Evolutionary conservation across 2,888 invertebrate genomes (phyloP).

Genomic region (Diaphora mendica): DNA sequence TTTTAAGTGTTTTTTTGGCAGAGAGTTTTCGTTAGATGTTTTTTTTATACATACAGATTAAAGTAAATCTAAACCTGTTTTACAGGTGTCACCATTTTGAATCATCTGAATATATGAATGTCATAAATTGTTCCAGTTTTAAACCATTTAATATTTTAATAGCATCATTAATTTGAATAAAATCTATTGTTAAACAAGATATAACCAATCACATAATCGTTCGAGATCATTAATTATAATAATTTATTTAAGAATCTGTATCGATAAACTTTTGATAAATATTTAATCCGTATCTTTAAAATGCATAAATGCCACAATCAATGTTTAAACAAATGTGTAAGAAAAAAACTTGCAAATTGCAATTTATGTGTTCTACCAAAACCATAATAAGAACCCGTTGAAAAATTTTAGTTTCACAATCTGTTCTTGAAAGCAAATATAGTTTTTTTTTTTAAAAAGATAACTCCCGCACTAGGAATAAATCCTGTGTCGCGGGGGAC

Average conservation of each 20-base stretch:
- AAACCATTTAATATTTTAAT: conserved; percentile 37
- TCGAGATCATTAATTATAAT: conserved; percentile 35
- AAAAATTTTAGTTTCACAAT: no score
- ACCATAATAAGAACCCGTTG: not conserved
- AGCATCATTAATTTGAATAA: conserved; percentile 33
- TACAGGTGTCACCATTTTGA: conserved; percentile 31
- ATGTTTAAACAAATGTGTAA: no score
- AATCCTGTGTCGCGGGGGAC: no score
- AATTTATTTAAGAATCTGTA: conserved; percentile 26
- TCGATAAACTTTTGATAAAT: conserved; percentile 34
- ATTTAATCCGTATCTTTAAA: conserved; percentile 23
- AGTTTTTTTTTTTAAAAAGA: no score
- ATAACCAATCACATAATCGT: conserved; percentile 34
- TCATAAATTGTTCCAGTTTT: conserved; percentile 41
- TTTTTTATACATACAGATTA: no score
- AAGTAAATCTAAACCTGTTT: conserved; percentile 19
- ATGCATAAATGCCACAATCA: conserved; percentile 26
- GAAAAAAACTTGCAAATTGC: no score
- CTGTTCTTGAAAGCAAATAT: no score
- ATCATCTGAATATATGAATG: conserved; percentile 21
- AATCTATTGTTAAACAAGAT: conserved; percentile 24
- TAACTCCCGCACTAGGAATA: no score
- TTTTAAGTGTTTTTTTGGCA: no score
- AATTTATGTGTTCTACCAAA: not conserved
- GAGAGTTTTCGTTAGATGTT: no score